A percentile compares a stretch with the other conserved stretches of the same genome.
phyloP scores from a whole-genome alignment of 2,797 vertebrate species.

The Enteromius thamalakanensis region DNA sequence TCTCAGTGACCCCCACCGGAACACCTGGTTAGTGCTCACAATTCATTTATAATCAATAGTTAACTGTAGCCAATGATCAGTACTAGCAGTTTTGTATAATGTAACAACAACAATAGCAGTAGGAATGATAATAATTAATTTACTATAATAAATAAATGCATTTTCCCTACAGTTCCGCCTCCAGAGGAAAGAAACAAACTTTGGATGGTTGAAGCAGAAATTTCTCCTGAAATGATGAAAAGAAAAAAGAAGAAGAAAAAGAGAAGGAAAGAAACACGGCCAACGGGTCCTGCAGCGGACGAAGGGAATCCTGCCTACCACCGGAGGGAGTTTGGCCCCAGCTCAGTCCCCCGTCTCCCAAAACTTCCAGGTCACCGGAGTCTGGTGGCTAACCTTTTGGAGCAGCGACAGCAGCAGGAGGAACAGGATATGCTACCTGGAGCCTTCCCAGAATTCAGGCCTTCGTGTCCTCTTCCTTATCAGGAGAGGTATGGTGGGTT shows the following conservation, averaged over 20 bases:
- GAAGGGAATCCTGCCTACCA: slow-evolving; percentile 58
- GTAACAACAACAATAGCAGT: not conserved
- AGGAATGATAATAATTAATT: not conserved
- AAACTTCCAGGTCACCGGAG: slow-evolving; percentile 85
- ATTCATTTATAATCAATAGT: not conserved
- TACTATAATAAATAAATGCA: not conserved
- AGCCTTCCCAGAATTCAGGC: slow-evolving; percentile 74
- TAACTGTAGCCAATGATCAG: not conserved
- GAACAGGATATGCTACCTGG: slow-evolving; percentile 79
- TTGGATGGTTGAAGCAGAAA: slow-evolving; percentile 91
- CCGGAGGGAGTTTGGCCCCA: slow-evolving; percentile 69
- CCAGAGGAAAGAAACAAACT: slow-evolving; percentile 85
- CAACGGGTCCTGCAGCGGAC: slow-evolving; percentile 58
- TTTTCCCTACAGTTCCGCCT: slow-evolving; percentile 81
- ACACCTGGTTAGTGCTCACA: slow-evolving; percentile 83
- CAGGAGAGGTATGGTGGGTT: slow-evolving; percentile 64
- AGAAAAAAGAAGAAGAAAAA: slow-evolving; percentile 88
- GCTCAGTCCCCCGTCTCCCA: slow-evolving; percentile 87
- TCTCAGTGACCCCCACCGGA: slow-evolving; percentile 91
- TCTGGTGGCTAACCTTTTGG: slow-evolving; percentile 78
- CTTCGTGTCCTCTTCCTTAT: slow-evolving; percentile 61
- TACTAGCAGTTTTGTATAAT: not conserved
- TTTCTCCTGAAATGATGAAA: slow-evolving; percentile 89
- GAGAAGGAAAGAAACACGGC: slow-evolving; percentile 85
- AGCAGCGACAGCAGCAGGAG: slow-evolving; percentile 68